Evolutionary conservation across 2,113 vertebrate genomes (phyloP), one percentile per base, ranked within the genome.

Genomic region (Antigone vipio): DNA sequence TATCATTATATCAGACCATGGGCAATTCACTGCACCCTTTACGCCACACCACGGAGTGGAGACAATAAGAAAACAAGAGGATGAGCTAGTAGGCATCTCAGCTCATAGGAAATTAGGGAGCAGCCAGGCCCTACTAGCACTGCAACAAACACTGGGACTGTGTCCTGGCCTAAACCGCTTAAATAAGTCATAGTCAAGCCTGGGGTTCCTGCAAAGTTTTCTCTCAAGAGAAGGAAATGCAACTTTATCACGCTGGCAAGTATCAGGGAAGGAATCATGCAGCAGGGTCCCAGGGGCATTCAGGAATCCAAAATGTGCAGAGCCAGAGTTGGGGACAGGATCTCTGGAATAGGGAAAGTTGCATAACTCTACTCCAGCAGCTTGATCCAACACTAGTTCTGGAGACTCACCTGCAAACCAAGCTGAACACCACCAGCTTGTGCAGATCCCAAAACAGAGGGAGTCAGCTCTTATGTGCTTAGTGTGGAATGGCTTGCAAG

Each of bases 11-110:
- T 26, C 22, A 67, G 24, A 59, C 29, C 11, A 9, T 12, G 20
- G 29, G 18, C 30, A 62, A 44, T 11, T 68, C 49, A 15, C 12
- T 64, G 58, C 30, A 86, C 67, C 47, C 34, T 40, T 89, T 53
- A 47, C 30, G 69, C 10, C 47, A 49, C 26, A 26, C 6, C 10
- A 47, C 10, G 5, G 59, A 12, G 15, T 0, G 0, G 26, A 62
- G 22, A 16, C 21, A 62, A 32, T 24, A 32, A 55, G 69, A 62
- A 84, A 68, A 52, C 22, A 66, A 52, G 27, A 73, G 11, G 47
- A 64, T 15, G 26, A 50, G 15, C 30, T 66, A 27, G 30, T 7
- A 62, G 22, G 3, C 42, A 50, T 58, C 42, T 84, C 42, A 72
- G 26, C 30, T 60, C 40, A 34, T 12, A 16, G 29, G 5, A n/a